Conservation (phyloP, 2,113 vertebrate species). For the Noturus placidus region DNA sequence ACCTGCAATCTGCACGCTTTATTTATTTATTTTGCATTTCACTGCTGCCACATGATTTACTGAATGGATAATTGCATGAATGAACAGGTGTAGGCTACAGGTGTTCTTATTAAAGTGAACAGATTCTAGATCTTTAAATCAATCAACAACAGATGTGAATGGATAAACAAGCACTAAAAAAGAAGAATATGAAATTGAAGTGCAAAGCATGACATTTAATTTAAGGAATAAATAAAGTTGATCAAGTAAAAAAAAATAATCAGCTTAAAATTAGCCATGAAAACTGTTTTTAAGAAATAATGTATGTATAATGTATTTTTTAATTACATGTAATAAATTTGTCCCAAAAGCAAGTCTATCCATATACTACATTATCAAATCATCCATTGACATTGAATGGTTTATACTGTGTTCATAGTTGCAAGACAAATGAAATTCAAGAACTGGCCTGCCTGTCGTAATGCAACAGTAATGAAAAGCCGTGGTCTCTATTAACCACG, state of each 20-base stretch:
- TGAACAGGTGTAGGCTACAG: background rate
- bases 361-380: background rate
- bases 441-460: slow-evolving; percentile 28
- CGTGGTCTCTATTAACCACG: slow-evolving; percentile 34
- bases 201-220: background rate
- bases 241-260: background rate
- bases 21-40: no score
- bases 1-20: background rate
- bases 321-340: background rate
- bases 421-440: slow-evolving; percentile 21
- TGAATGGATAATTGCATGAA: background rate
- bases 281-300: background rate
- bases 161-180: background rate
- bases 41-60: background rate
- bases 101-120: background rate
- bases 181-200: background rate
- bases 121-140: background rate
- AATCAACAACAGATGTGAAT: background rate
- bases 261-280: background rate
- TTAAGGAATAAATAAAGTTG: background rate
- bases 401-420: background rate
- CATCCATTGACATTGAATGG: background rate
- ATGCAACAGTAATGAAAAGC: slow-evolving; percentile 37
- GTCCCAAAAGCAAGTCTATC: background rate
- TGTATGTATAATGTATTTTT: background rate